phyloP scores from a whole-genome alignment of 2,113 vertebrate genomes.

The Tylochromis polylepis region DNA sequence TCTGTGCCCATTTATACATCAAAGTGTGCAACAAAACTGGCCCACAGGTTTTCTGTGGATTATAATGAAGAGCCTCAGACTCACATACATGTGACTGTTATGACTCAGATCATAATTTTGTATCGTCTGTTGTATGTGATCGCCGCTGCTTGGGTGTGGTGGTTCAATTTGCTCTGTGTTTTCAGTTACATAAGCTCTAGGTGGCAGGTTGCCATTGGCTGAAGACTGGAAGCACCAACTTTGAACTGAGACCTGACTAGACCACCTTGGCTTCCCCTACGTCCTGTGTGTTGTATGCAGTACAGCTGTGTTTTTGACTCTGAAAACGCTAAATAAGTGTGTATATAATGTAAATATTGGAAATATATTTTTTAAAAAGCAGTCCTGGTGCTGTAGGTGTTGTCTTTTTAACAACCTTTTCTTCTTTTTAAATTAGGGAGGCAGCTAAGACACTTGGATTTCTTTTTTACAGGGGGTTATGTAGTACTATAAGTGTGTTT shows the following conservation, averaged over 20 bases:
- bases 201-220: neutral
- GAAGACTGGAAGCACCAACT: neutral
- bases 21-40: neutral
- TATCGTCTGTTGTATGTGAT: neutral
- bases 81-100: neutral
- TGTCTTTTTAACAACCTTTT: neutral
- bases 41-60: neutral
- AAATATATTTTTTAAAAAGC: neutral
- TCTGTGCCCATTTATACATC: neutral
- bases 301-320: neutral
- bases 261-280: neutral
- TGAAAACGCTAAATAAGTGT: neutral
- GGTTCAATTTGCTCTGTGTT: neutral
- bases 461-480: neutral
- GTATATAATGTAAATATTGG: neutral
- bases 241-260: neutral
- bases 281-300: neutral
- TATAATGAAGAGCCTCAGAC: neutral
- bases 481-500: neutral
- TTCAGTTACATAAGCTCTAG: neutral
- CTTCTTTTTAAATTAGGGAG: neutral
- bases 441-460: neutral
- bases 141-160: neutral
- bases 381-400: neutral
- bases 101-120: neutral